These are phyloP conservation scores for Chaetorhynchus papuensis DNA, from an alignment of 2,113 vertebrate genomes.

Conservation along the genomic window DNA sequence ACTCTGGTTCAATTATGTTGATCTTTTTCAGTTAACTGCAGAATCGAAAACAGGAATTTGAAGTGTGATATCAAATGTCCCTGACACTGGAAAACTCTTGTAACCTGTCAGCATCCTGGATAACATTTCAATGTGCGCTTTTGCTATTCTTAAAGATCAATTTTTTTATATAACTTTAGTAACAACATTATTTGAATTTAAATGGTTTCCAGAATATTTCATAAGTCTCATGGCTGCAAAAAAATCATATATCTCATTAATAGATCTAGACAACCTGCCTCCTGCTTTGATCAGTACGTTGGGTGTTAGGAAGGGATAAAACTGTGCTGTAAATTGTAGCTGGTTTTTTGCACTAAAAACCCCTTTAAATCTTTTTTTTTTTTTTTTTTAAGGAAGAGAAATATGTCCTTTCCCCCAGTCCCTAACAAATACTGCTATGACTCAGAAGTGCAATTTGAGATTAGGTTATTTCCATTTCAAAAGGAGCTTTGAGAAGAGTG, in stretches of 20 bases:
- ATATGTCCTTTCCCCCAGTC: not conserved
- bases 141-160: not conserved
- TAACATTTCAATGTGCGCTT: not conserved
- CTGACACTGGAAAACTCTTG: not conserved
- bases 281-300: not conserved
- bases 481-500: not conserved
- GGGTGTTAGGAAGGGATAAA: not conserved
- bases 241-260: not conserved
- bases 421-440: not conserved
- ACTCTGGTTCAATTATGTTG: not conserved
- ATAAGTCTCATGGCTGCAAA: not conserved
- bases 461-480: not conserved
- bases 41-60: not conserved
- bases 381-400: not conserved
- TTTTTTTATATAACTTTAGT: not conserved
- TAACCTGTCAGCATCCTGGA: not conserved
- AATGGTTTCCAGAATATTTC: not conserved
- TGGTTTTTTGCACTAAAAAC: not conserved
- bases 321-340: not conserved
- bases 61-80: not conserved
- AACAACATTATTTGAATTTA: not conserved
- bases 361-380: not conserved
- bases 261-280: not conserved
- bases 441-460: not conserved
- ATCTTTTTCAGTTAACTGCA: not conserved